Base-by-base conservation (phyloP, 1,140 invertebrate genomes). In the Chionoecetes opilio region DNA sequence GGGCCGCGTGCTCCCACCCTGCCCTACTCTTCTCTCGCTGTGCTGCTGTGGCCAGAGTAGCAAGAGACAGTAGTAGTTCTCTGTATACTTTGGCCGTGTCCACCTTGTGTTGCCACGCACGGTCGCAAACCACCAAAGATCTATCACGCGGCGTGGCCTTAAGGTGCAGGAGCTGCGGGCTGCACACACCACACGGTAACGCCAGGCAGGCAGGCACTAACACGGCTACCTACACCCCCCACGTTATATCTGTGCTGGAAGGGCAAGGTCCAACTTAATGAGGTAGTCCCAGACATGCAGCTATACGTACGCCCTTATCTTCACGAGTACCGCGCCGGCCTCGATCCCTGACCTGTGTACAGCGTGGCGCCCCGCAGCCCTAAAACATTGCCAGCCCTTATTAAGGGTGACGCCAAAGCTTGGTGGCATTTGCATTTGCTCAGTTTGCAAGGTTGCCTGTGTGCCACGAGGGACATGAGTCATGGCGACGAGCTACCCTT, bases 201-300 rank as follows among this genome's bases (percentile, higher is more conserved):
- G 63, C 63, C 63, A 75, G 63, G 63, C 6, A 75, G 8, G 63
- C 6, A 75, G 8, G 6, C n/a, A 75, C 63, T 75, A 75, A 1
- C 63, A 1, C 0, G 5, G 6, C 11, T 6, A 5, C 21, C 6
- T 75, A 75, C 63, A 1, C 6, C 63, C 21, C 63, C 63, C 21
- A n/a, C 21, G 21, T 75, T 75, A 75, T 75, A 75, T 75, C 63
- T 26, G 11, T 5, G 1, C n/a, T 26, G 3, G 21, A 26, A n/a
- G 63, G 21, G 11, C 63, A 75, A 75, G 63, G 63, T 75, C 63
- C 63, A 75, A 3, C 2, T n/a, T n/a, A 75, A 17, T 75, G 63
- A 75, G 63, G 63, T 75, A 75, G 63, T 75, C 63, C 63, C n/a
- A n/a, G 63, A 75, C 21, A 75, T 75, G 63, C 63, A 75, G 63